Base-by-base conservation (phyloP, 2,797 vertebrate species). In the Chelidonichthys spinosus region DNA sequence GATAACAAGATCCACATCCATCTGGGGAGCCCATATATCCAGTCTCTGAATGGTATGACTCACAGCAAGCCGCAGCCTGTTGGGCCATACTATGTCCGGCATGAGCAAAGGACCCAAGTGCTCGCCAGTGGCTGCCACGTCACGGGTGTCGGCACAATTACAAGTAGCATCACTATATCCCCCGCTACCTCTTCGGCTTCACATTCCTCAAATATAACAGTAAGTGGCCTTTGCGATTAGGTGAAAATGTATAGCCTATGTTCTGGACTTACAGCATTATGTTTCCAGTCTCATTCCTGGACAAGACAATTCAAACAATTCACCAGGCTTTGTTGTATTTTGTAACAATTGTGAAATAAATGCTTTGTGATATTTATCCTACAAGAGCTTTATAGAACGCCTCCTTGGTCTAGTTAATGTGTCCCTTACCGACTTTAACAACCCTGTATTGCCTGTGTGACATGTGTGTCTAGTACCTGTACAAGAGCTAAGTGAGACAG, bases 1-100 rank as follows among this genome's bases (percentile, higher is more conserved):
- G 98, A 99, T 91, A 99, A 97, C 90, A 99, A 99, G 96, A 98
- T 99, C 91, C 97, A 98, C 75, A 99, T 99, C 90, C 97, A 98
- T 80, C 95, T 99, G 87, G 98, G 97, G 87, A 97, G 92, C 80
- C 95, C 97, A 54, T 97, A 96, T 8, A 85, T 96, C 85, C 96
- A 97, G 87, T 80, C 95, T 74, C 87, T 96, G 80, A 94, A 94
- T 65, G 85, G 90, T 42, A 87, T 84, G 62, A 67, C 81, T 74
- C 87, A 92, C 56, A 68, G 85, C 83, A 86, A 91, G 55, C 70
- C 91, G 36, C 95, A 95, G 90, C 87, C 96, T 11, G 53, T 87
- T 72, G 96, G 94, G 69, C 93, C 95, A 9, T 97, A 94, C 82
- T 96, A 95, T 54, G 80, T 95, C 4, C 90, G 93, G 64, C 96